A percentile compares a stretch with the other conserved stretches of the same genome.
These are phyloP conservation scores for Vireo altiloquus DNA, from an alignment of 2,113 vertebrate genomes.

Conservation along the genomic window DNA sequence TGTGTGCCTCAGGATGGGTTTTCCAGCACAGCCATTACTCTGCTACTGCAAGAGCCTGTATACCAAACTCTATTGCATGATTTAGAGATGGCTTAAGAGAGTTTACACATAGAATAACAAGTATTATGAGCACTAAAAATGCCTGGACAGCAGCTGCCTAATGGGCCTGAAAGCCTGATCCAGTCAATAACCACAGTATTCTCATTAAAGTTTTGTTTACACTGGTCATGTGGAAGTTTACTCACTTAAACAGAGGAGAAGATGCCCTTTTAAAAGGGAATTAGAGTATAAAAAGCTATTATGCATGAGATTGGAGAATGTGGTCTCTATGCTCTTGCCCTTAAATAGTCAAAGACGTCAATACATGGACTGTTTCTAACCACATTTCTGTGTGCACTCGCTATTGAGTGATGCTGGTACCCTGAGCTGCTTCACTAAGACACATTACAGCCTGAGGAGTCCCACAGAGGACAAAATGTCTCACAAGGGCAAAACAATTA, in stretches of 20 bases:
- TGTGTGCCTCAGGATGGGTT: not conserved
- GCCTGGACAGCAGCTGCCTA: conserved; percentile 9
- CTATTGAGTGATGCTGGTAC: not conserved
- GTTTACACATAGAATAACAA: conserved; percentile 31
- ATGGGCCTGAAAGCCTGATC: not conserved
- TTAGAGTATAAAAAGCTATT: not conserved
- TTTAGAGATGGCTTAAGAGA: conserved; percentile 30
- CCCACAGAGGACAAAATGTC: not conserved
- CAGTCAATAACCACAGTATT: not conserved
- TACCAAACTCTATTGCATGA: not conserved
- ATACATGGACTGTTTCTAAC: not conserved
- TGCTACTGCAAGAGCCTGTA: not conserved
- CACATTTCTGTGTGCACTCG: rapidly evolving
- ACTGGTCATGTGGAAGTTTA: not conserved
- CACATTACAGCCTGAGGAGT: not conserved
- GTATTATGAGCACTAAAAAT: not conserved
- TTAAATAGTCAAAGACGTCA: not conserved
- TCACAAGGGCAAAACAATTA: not conserved
- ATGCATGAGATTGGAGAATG: not conserved
- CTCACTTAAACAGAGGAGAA: not conserved
- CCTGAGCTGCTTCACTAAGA: not conserved
- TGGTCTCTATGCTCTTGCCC: not conserved
- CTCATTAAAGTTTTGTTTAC: conserved; percentile 30
- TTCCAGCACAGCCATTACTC: not conserved
- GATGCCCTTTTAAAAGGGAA: not conserved